Evolutionary conservation across 2,113 vertebrate genomes (phyloP), one percentile per base, ranked within the genome.

Genomic region (Notothenia coriiceps): DNA sequence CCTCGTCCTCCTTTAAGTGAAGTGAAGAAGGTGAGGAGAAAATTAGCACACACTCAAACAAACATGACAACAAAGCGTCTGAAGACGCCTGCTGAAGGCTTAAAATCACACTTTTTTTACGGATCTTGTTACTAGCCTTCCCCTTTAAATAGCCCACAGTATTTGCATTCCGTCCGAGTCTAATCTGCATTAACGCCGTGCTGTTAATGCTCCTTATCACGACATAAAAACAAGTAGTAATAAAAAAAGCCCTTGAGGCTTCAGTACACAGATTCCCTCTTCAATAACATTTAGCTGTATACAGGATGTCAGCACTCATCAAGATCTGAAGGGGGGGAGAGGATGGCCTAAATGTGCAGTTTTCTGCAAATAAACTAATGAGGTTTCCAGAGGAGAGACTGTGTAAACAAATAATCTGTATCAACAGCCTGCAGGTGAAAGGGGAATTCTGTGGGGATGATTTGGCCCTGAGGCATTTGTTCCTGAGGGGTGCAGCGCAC

Each of bases 1-100:
- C 95, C 94, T 97, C 92, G 8, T 94, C 93, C 66, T 93, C 90
- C 93, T 94, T 47, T 13, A 18, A 46, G 25, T 22, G 22, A 20
- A 40, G 33, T 0, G 1, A 55, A 54, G 17, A 20, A 57, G 22
- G 22, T 63, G 51, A 71, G 62, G 59, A 17, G 35, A 54, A 1
- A 46, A 50, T 60, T 14, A 74, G 65, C 55, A 50, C 6, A 75
- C 10, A 52, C n/a, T 0, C 11, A 50, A 66, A 60, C 20, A 57
- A 74, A 51, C 62, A 59, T 68, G 6, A 69, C 22, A 49, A 10
- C 18, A 72, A 25, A 61, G 52, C 40, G 6, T 43, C 60, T 61
- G 50, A 40, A 40, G 35, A 40, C 35, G 35, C 7, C 35, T 40
- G 35, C 35, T 40, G 35, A 40, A 40, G 35, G 74, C 12, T 15